Conservation (phyloP, 2,113 vertebrate genomes). For the Hippocampus guttulatus region DNA sequence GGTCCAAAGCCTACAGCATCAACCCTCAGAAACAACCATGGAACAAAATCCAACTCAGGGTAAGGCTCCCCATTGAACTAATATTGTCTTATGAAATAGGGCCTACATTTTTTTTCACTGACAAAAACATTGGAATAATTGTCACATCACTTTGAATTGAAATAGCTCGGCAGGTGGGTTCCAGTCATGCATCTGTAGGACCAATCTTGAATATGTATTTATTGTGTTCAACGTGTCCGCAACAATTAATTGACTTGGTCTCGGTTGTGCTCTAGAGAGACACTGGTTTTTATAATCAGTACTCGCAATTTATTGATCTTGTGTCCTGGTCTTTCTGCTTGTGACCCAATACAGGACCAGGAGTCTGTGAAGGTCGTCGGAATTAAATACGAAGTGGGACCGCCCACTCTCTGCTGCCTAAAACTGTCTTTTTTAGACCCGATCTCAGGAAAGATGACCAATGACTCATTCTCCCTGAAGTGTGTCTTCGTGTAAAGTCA, state of each 20-base stretch:
- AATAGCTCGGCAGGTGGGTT: background rate
- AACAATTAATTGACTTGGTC: too few relatives aligned
- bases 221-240: too few relatives aligned
- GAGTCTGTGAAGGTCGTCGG: slow-evolving; percentile 97
- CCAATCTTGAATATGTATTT: too few relatives aligned
- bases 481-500: slow-evolving; percentile 60
- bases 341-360: slow-evolving; percentile 80
- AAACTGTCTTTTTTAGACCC: slow-evolving; percentile 95
- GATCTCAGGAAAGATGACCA: slow-evolving; percentile 95
- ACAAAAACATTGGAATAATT: too few relatives aligned
- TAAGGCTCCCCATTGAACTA: slow-evolving; percentile 53
- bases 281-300: background rate
- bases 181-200: too few relatives aligned
- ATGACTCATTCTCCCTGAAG: slow-evolving; percentile 97
- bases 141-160: background rate
- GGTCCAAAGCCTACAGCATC: slow-evolving; percentile 89
- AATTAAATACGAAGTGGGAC: slow-evolving; percentile 96
- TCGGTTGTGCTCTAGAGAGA: background rate
- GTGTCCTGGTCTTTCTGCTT: background rate
- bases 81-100: background rate
- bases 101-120: background rate
- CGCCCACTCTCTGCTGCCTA: slow-evolving; percentile 93
- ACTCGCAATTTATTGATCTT: background rate
- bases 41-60: slow-evolving; percentile 98
- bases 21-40: slow-evolving; percentile 97